A percentile compares a stretch with the other conserved stretches of the same genome.
Evolutionary conservation across 2,113 vertebrate genomes (phyloP).

Genomic region (Mungos mungo): DNA sequence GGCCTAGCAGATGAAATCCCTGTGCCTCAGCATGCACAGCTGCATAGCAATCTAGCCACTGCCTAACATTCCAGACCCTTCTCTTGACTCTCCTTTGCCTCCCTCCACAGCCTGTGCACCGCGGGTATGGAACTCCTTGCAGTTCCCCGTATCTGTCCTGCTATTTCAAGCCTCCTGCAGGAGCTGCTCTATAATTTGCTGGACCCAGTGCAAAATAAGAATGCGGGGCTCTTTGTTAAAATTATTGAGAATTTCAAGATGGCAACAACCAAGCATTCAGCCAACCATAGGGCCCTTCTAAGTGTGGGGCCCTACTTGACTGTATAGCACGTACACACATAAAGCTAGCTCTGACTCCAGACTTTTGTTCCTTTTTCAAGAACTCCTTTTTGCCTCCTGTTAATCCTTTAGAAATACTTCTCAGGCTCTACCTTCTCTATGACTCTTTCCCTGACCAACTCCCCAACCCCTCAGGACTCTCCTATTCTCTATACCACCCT

Average conservation of each 20-base stretch:
- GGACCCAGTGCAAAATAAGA: background rate
- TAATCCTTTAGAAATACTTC: background rate
- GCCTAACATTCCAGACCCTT: background rate
- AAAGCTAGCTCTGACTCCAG: background rate
- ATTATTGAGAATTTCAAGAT: background rate
- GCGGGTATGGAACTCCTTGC: background rate
- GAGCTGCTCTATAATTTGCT: background rate
- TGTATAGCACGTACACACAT: accelerated
- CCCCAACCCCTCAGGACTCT: background rate
- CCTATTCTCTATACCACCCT: accelerated
- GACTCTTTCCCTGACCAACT: background rate
- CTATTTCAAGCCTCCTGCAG: background rate
- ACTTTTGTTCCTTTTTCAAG: background rate
- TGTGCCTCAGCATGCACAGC: background rate
- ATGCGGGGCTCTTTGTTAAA: background rate
- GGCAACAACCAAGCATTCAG: background rate
- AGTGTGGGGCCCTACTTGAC: background rate
- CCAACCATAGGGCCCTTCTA: background rate
- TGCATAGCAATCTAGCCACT: too few relatives aligned
- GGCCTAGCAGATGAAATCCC: background rate
- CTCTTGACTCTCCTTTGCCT: accelerated
- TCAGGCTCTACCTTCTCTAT: background rate
- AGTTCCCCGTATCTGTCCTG: background rate
- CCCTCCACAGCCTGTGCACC: background rate
- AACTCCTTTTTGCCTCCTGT: background rate